Evolutionary conservation across 64 coral and sea anemone genomes (phyloP), one percentile per base, ranked within the genome.

Genomic region (Montipora sp.): DNA sequence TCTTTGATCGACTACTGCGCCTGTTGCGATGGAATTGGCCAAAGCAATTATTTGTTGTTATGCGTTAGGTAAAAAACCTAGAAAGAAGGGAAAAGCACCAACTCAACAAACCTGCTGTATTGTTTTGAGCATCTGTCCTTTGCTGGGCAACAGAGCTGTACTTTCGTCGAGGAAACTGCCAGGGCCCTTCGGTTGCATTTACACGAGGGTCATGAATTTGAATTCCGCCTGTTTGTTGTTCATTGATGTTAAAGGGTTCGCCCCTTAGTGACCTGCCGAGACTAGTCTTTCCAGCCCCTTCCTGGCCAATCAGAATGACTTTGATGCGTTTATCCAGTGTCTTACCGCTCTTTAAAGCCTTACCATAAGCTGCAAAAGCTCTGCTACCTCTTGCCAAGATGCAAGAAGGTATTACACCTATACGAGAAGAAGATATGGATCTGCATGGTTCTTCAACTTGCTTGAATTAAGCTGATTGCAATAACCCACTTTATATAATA

Each of bases 221-320:
- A 59, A 83, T 13, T 8, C 80, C 80, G 12, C 15, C 12, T 47
- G 80, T 83, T 8, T 59, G 65, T 66, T 24, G 58, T 47, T 67
- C 80, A 19, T 67, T 59, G 4, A 66, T 7, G 8, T 43, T 0
- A 1, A 83, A 66, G 16, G 14, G 23, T 19, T 83, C 59, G 81
- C 91, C 48, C 18, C 61, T 55, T 10, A 93, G 75, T 36, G 84
- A 79, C 59, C 66, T 78, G 23, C 22, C 36, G 11, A 93, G 7
- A 55, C 84, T 88, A 16, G 91, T 93, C 48, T 93, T 93, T 43
- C 83, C 91, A 68, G 76, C 74, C 5, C 75, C 59, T 8, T 74
- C 55, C 19, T 93, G 91, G 48, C 91, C 91, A 80, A 93, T 55
- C 47, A 93, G 27, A 22, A 93, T 61, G 2, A 93, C 75, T 49